A percentile compares a stretch with the other conserved stretches of the same genome.
Conservation (phyloP, 2,113 vertebrate genomes). For the Myodes glareolus region DNA sequence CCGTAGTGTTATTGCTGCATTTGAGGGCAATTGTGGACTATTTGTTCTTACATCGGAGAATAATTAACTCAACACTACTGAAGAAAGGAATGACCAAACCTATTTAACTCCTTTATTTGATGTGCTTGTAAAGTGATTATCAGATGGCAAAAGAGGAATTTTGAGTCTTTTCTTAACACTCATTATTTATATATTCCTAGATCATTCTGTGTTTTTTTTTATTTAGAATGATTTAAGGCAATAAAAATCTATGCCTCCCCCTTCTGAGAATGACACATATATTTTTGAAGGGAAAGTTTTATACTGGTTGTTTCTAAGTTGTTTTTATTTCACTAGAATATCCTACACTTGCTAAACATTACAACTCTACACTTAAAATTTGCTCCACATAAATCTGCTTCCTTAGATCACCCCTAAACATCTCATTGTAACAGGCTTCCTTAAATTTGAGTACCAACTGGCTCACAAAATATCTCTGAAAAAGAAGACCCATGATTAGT, state of each 20-base stretch:
- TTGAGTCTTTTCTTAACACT: not conserved
- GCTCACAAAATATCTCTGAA: not conserved
- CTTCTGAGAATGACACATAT: not conserved
- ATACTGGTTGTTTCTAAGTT: not conserved
- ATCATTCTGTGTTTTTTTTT: not conserved
- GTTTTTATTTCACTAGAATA: not conserved
- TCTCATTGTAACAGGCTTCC: not conserved
- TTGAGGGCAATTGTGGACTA: slow-evolving; percentile 54
- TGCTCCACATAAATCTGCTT: not conserved
- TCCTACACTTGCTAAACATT: not conserved
- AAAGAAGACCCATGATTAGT: not conserved
- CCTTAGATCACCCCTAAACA: not conserved
- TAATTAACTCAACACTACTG: slow-evolving; percentile 39
- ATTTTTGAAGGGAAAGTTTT: accelerated
- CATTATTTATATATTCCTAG: not conserved
- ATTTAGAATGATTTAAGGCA: not conserved
- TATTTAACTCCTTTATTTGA: slow-evolving; percentile 50
- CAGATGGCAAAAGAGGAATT: not conserved
- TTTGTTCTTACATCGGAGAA: not conserved
- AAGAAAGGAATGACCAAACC: slow-evolving; percentile 70
- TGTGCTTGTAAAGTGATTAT: not conserved
- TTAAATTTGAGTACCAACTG: not conserved
- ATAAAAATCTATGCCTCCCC: not conserved
- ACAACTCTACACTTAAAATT: not conserved
- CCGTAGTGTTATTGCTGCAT: not conserved